Base-by-base conservation (phyloP, 2,113 vertebrate species). In the Mesitornis unicolor region DNA sequence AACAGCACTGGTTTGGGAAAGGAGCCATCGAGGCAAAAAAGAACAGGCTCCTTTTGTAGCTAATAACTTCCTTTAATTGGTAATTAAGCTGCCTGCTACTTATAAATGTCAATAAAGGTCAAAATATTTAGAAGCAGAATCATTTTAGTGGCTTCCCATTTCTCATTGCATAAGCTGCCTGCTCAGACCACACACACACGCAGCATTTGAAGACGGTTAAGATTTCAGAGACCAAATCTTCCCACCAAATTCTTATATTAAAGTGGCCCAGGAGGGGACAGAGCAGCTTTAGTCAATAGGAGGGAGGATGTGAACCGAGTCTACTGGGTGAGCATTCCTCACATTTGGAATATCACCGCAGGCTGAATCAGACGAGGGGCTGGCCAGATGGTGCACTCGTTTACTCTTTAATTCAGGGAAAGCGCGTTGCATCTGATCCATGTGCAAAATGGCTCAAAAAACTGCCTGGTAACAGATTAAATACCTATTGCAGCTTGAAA, bases 61-160 rank as follows among this genome's bases (percentile, higher is more conserved):
- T 96, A 96, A 95, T 94, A 96, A 96, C 90, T 97, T 96, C 96
- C 95, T 96, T 92, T 96, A 95, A 96, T 96, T 97, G 96, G 86
- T 97, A 97, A 96, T 96, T 96, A 96, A 95, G 95, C 96, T 79
- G 96, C 96, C 87, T 96, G 93, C 96, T 96, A 97, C 95, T 96
- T 97, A 96, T 84, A 96, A 97, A 96, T 96, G 96, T 97, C 96
- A 97, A 97, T 97, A 95, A 95, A 97, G 96, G 96, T 95, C 96
- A 97, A 97, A 96, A 97, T 97, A 97, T 97, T 97, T 97, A 97
- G 94, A 95, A 87, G 94, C 94, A 94, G 94, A 95, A 96, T 96
- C 81, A 94, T 94, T 97, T 97, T 94, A 95, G 96, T 82, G 93
- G 95, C 95, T 95, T 97, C 94, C 96, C 97, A 92, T 95, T 95